Evolutionary conservation across 2,888 invertebrate genomes (phyloP), one percentile per base, ranked within the genome.

Genomic region (Nomada ferruginata): DNA sequence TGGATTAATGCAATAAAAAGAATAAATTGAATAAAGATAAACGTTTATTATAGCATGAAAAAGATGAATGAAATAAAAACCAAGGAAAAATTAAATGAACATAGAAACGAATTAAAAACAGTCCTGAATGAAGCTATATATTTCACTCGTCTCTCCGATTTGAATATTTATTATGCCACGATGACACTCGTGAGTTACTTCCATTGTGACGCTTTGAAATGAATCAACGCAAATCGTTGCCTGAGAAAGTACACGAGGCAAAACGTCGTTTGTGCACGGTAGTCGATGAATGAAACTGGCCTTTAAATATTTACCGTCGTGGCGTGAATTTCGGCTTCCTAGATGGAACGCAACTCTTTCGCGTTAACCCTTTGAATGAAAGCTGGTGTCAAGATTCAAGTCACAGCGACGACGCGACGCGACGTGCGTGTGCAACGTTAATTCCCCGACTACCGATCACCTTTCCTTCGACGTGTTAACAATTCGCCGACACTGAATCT

Each of bases 221-320:
- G 36, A 60, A 18, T 26, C 72, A 60, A 20, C 36, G 73, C 15
- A 26, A 53, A 71, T 53, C 72, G 68, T 71, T 85, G 81, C 85
- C 72, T 64, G 26, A 9, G 11, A 18, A 18, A 11, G 15, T 18
- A 36, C 20, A 47, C 61, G n/a, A 59, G 47, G 55, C 57, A 52
- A 18, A 71, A 18, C 23, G 66, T 71, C 18, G 65, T 53, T 50
- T 53, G 18, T 23, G 57, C 52, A 2, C 55, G 52, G 44, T 52
- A n/a, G n/a, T 11, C 13, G 65, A 87, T 80, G 76, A 85, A 79
- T 23, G 55, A 55, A 52, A 53, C 44, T 50, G 11, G 53, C 4
- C 15, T 1, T 42, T 68, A 59, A 82, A 71, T 82, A 72, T 82
- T 76, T 76, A 47, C 36, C 63, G 11, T 36, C 52, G 13, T 50